phyloP scores from a whole-genome alignment of 2,113 vertebrate species.

The Ranitomeya variabilis region DNA sequence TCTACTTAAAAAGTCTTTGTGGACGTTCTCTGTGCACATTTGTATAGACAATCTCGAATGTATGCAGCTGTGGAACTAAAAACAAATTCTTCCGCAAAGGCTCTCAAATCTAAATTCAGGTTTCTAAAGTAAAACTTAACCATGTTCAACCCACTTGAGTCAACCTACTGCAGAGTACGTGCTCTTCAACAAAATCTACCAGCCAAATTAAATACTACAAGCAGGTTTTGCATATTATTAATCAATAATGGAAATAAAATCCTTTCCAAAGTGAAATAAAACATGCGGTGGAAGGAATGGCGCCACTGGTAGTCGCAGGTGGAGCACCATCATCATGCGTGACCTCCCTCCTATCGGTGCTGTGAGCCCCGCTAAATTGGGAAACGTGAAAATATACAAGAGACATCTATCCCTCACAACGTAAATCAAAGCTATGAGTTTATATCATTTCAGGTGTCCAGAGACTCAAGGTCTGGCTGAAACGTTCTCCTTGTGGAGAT shows the following conservation, averaged over 20 bases:
- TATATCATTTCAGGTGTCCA: background rate
- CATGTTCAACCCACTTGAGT: background rate
- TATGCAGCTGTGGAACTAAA: background rate
- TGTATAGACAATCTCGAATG: background rate
- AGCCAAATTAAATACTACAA: conserved; percentile 34
- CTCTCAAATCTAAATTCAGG: conserved; percentile 17
- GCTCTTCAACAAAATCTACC: background rate
- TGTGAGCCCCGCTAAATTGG: background rate
- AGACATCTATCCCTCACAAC: background rate
- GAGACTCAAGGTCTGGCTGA: background rate
- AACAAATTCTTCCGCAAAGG: background rate
- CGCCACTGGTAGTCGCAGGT: background rate
- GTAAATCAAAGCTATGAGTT: no score
- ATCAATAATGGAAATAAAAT: conserved; percentile 40
- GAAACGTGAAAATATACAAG: background rate
- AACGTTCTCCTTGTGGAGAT: no score
- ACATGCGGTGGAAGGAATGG: background rate
- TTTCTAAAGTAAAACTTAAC: background rate
- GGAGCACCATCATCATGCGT: no score
- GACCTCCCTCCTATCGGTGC: no score
- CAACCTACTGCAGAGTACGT: conserved; percentile 4
- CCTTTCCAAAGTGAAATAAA: conserved; percentile 10
- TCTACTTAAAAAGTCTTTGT: background rate
- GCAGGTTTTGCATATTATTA: conserved; percentile 23
- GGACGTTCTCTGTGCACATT: no score